Evolutionary conservation across 2,888 invertebrate genomes (phyloP).

Genomic region (Mechanitis messenoides): DNA sequence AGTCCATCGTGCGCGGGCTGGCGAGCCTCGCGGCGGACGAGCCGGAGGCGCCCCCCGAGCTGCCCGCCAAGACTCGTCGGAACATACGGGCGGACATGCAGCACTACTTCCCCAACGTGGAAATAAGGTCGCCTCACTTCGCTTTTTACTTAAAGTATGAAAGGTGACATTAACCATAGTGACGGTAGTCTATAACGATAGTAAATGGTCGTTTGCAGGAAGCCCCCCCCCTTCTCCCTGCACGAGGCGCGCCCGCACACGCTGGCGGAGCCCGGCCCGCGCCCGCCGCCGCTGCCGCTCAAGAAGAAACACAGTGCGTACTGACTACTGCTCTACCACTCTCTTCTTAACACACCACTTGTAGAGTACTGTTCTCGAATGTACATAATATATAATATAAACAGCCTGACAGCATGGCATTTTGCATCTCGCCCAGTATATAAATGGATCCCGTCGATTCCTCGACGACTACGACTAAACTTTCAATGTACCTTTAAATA

Average conservation of each 20-base stretch:
- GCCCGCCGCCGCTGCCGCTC: conserved; percentile 93
- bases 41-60: conserved; percentile 76
- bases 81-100: conserved; percentile 68
- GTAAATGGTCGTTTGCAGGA: conserved; percentile 34
- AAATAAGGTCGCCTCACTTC: conserved; percentile 53
- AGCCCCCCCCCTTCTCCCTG: conserved; percentile 55
- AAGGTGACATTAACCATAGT: no score
- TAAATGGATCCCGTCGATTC: no score
- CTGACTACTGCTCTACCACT: conserved; percentile 12
- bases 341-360: no score
- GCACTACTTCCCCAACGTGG: conserved; percentile 65
- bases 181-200: neutral
- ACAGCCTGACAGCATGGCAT: no score
- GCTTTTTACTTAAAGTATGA: no score
- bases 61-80: conserved; percentile 76
- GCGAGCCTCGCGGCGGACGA: conserved; percentile 69
- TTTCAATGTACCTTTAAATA: no score
- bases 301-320: conserved; percentile 97
- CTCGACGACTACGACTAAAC: no score
- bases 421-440: no score
- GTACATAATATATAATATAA: neutral
- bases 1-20: conserved; percentile 32
- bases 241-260: conserved; percentile 71
- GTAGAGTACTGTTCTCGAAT: neutral
- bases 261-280: conserved; percentile 75